phyloP scores from a whole-genome alignment of 2,113 vertebrate species.

The Aegotheles bennettii region DNA sequence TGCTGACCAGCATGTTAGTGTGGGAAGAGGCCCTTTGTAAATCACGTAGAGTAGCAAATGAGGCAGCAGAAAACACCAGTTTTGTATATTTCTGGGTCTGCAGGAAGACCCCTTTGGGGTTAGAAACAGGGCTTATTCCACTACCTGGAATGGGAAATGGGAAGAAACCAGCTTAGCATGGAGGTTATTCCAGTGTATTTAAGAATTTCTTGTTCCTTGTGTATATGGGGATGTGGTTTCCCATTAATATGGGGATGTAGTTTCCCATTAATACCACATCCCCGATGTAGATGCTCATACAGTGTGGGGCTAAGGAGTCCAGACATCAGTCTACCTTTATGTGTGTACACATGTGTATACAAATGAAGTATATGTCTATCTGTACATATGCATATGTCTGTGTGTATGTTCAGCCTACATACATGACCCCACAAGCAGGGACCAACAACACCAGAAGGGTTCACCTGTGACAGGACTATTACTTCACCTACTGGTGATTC shows the following conservation, averaged over 20 bases:
- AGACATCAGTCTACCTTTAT: background rate
- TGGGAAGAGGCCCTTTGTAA: background rate
- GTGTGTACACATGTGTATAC: background rate
- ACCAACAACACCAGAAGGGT: background rate
- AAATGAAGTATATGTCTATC: background rate
- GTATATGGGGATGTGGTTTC: background rate
- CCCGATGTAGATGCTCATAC: background rate
- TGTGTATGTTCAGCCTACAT: background rate
- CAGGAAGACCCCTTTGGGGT: background rate
- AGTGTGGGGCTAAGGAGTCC: background rate
- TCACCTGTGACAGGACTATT: background rate
- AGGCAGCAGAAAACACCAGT: background rate
- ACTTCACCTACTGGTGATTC: background rate
- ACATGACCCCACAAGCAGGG: background rate
- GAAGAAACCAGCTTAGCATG: background rate
- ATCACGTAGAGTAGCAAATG: background rate
- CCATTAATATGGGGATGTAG: background rate
- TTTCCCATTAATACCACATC: background rate
- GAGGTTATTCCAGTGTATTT: background rate
- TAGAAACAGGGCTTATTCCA: background rate
- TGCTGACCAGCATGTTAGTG: rapidly evolving
- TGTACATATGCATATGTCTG: background rate
- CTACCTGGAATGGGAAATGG: background rate
- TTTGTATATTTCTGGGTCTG: background rate
- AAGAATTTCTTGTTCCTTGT: background rate